phyloP scores from a whole-genome alignment of 2,113 vertebrate genomes.

The Psophia crepitans region DNA sequence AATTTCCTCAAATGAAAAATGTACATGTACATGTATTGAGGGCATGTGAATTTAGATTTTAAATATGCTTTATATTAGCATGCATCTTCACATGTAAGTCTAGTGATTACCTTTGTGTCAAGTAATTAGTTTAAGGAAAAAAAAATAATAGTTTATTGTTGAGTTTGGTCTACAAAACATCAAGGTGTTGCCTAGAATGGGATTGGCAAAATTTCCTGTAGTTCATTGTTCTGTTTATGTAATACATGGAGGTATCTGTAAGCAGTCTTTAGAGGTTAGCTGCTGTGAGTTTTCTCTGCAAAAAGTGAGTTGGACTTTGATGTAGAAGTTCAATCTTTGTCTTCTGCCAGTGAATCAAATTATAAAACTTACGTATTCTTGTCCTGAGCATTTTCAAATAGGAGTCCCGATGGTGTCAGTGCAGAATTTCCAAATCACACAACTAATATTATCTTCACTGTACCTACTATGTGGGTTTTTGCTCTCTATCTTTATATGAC shows the following conservation, averaged over 20 bases:
- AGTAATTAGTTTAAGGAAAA: not conserved
- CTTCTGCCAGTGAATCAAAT: not conserved
- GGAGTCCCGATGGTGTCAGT: not conserved
- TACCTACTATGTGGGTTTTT: not conserved
- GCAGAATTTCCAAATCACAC: not conserved
- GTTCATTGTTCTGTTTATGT: not conserved
- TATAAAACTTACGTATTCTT: not conserved
- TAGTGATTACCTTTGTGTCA: not conserved
- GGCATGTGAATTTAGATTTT: not conserved
- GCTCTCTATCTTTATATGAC: not conserved
- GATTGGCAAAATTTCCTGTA: not conserved
- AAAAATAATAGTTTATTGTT: fast-evolving
- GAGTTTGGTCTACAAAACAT: not conserved
- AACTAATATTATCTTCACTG: not conserved
- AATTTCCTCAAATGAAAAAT: not conserved
- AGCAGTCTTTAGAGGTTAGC: not conserved
- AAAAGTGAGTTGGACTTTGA: not conserved
- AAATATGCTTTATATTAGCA: not conserved
- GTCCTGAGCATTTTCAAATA: not conserved
- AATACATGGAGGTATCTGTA: not conserved
- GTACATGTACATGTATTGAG: fast-evolving
- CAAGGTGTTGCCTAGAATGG: not conserved
- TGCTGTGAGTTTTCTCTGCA: not conserved
- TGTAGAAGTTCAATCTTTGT: not conserved
- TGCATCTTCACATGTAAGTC: not conserved